A percentile compares a stretch with the other conserved stretches of the same genome.
These are phyloP conservation scores for Frankliniella intonsa DNA, from an alignment of 2,888 invertebrate species.

Conservation along the genomic window DNA sequence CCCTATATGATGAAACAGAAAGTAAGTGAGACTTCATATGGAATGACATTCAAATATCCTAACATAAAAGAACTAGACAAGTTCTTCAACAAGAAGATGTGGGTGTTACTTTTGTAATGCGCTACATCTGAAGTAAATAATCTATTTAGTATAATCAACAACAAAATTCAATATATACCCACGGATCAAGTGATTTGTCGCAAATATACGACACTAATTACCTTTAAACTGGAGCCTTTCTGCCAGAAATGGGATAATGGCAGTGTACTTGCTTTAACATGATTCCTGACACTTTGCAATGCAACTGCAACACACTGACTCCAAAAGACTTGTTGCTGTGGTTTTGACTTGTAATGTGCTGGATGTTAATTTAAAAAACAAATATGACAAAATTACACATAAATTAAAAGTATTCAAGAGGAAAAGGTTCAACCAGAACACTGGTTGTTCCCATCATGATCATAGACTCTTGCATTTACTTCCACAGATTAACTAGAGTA, in stretches of 20 bases:
- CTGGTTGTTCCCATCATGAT: background rate
- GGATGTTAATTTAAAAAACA: background rate
- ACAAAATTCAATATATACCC: conserved; percentile 1
- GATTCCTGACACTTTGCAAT: conserved; percentile 8
- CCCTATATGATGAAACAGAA: conserved; percentile 1
- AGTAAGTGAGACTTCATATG: conserved; percentile 17
- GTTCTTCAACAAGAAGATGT: conserved; percentile 11
- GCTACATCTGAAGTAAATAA: conserved; percentile 2
- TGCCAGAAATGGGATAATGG: conserved; percentile 18
- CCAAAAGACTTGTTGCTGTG: conserved; percentile 26
- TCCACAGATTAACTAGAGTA: conserved; percentile 9
- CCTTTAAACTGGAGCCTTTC: conserved; percentile 13
- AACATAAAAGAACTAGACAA: conserved; percentile 19
- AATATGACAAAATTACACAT: background rate
- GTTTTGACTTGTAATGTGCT: conserved; percentile 25
- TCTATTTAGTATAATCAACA: conserved; percentile 21
- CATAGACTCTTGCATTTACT: background rate
- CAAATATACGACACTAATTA: background rate
- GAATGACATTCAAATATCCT: conserved; percentile 23
- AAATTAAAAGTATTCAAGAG: background rate
- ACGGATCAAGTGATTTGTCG: conserved; percentile 18
- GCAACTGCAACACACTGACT: conserved; percentile 18
- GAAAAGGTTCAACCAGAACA: background rate
- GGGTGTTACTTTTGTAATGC: conserved; percentile 24
- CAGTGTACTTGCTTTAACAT: conserved; percentile 12